phyloP scores from a whole-genome alignment of 2,797 vertebrate species.

The Pseudomugil tenellus region DNA sequence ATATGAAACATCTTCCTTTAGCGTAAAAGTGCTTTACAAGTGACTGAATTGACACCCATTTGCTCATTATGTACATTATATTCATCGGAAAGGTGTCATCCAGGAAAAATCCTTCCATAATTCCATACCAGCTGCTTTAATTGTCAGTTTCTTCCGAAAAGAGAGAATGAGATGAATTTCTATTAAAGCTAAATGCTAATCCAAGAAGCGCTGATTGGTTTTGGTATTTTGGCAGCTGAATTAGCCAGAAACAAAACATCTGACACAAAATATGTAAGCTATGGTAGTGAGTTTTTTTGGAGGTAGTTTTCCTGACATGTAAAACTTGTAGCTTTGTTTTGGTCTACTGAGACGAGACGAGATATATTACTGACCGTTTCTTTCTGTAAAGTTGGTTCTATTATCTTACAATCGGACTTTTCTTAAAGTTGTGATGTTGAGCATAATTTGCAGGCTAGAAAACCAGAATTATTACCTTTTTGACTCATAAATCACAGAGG shows the following conservation, averaged over 20 bases:
- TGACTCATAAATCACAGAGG: not conserved
- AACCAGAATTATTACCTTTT: not conserved
- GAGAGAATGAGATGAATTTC: not conserved
- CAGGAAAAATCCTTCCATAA: not conserved
- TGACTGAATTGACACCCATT: not conserved
- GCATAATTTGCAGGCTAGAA: not conserved
- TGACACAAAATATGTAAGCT: not conserved
- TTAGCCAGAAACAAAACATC: not conserved
- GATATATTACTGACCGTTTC: not conserved
- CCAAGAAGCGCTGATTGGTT: not conserved
- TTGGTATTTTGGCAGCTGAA: not conserved
- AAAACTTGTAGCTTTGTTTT: not conserved
- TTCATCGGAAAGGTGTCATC: not conserved
- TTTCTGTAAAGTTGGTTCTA: not conserved
- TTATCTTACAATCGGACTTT: not conserved
- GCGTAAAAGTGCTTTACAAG: constrained; percentile 5
- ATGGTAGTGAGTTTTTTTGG: not conserved
- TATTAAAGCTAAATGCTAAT: not conserved
- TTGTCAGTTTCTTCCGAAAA: not conserved
- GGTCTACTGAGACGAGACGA: not conserved
- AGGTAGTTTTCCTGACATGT: not conserved
- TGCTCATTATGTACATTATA: not conserved
- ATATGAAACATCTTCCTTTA: not conserved
- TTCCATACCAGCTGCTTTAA: not conserved
- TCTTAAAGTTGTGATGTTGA: not conserved